Base-by-base conservation (phyloP, 2,113 vertebrate genomes). In the Psilopogon haemacephalus region DNA sequence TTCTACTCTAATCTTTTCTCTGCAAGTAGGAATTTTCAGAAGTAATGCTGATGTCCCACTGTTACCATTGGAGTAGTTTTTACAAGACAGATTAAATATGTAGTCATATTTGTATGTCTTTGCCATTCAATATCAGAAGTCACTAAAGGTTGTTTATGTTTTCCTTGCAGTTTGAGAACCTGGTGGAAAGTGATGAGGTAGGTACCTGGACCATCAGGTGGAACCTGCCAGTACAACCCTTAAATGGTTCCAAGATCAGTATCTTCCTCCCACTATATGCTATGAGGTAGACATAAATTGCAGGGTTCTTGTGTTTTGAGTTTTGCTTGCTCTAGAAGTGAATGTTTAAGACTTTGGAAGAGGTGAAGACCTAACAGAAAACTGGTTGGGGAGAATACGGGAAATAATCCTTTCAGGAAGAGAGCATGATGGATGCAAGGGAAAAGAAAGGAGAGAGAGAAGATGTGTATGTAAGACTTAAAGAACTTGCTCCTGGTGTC, bases 151-250 rank as follows among this genome's bases (percentile, higher is more conserved):
- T 2, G 4, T 70, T 62, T 63, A 28, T 32, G 73, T 94, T 95
- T n/a, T 95, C 40, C 87, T 88, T 96, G 86, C 97, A 98, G 98
- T 98, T 98, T 98, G 98, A 98, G 90, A 98, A 98, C 92, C 96
- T 98, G 12, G 98, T 98, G 95, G 98, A 98, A 96, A 98, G 98
- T 56, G 98, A 98, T 96, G 98, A 98, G 93, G 98, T 98, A 96
- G 92, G 98, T 96, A 95, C 69, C 82, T 73, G 48, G 50, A 35
- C 83, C 12, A 33, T 38, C 15, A 11, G 6, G 24, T 80, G 63
- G 69, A 40, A 70, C 14, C 14, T 70, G 63, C 37, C 33, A 3
- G 0, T 72, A n/a, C 24, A 55, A 8, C 10, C 69, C 50, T 44
- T 86, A 17, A 40, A 24, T 21, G 10, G 1, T 86, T 68, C 28